Conservation (phyloP, 2,888 invertebrate genomes). For the Eudemis profundana region DNA sequence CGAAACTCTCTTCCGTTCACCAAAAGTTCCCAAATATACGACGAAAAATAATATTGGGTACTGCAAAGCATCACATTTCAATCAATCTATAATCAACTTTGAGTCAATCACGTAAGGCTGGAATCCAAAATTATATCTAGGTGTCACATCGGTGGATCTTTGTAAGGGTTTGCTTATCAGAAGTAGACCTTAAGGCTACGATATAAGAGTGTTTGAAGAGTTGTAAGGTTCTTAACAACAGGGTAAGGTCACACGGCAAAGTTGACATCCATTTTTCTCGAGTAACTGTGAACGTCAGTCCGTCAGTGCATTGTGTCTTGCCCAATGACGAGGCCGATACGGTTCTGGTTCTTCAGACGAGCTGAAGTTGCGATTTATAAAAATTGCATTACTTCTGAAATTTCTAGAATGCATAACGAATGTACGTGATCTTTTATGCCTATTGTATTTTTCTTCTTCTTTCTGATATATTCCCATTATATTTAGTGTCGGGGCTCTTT, state of each 20-base stretch:
- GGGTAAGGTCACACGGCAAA: conserved; percentile 41
- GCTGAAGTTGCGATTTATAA: conserved; percentile 9
- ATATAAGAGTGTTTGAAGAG: conserved; percentile 7
- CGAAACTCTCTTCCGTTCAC: conserved; percentile 9
- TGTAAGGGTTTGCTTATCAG: conserved; percentile 11
- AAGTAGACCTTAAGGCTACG: background rate
- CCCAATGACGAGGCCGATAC: conserved; percentile 24
- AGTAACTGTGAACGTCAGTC: conserved; percentile 43
- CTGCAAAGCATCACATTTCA: background rate
- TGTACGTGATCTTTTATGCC: background rate
- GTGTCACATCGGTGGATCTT: conserved; percentile 12
- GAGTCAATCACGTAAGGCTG: conserved; percentile 15
- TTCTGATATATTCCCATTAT: no score
- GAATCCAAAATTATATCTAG: conserved; percentile 10
- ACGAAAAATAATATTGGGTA: background rate
- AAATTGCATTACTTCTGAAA: no score
- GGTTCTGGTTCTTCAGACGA: conserved; percentile 20
- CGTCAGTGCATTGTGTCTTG: conserved; percentile 37
- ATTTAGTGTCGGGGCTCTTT: no score
- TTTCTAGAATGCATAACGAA: no score
- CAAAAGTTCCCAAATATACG: conserved; percentile 7
- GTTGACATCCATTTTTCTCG: conserved; percentile 45
- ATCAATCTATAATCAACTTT: conserved; percentile 31
- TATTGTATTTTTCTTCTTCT: no score
- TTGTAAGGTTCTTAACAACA: conserved; percentile 18